Conservation (phyloP, 1,140 invertebrate species). For the Lasioglossum albipes region DNA sequence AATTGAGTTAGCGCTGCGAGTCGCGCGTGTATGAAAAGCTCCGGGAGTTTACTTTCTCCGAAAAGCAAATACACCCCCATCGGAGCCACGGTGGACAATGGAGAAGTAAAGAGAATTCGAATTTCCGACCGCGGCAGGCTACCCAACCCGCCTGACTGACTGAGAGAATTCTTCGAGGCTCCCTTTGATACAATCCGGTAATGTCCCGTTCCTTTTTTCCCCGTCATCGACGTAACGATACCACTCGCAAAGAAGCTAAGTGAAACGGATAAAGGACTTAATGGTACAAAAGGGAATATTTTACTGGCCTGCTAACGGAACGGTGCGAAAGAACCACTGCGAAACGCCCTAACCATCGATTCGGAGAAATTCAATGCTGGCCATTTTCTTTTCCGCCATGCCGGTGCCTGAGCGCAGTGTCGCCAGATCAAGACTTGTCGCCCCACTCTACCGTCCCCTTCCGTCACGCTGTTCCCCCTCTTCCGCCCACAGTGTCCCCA, state of each 20-base stretch:
- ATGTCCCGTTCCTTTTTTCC: not conserved
- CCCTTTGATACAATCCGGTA: constrained; percentile 28
- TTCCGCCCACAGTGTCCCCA: no score
- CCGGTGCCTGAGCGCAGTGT: no score
- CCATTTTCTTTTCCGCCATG: not conserved
- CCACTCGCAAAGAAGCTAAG: constrained; percentile 2
- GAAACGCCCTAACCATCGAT: not conserved
- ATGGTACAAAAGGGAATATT: constrained; percentile 19
- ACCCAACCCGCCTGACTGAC: constrained; percentile 1
- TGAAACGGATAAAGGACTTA: constrained; percentile 13
- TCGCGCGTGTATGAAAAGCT: constrained; percentile 50
- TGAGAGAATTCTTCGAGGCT: not conserved
- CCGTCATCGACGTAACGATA: not conserved
- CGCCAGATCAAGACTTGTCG: no score
- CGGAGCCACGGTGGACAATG: constrained; percentile 35
- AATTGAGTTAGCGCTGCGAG: constrained; percentile 52
- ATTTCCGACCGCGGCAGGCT: constrained; percentile 34
- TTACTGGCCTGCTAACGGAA: not conserved
- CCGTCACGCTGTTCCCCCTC: no score
- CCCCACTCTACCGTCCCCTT: no score
- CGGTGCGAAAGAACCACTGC: not conserved
- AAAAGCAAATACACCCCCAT: constrained; percentile 49
- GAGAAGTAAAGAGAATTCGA: constrained; percentile 50
- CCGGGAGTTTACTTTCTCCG: constrained; percentile 37
- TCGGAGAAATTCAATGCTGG: no score